A percentile compares a stretch with the other conserved stretches of the same genome.
Conservation (phyloP, 2,113 vertebrate species). For the Oplegnathus fasciatus region DNA sequence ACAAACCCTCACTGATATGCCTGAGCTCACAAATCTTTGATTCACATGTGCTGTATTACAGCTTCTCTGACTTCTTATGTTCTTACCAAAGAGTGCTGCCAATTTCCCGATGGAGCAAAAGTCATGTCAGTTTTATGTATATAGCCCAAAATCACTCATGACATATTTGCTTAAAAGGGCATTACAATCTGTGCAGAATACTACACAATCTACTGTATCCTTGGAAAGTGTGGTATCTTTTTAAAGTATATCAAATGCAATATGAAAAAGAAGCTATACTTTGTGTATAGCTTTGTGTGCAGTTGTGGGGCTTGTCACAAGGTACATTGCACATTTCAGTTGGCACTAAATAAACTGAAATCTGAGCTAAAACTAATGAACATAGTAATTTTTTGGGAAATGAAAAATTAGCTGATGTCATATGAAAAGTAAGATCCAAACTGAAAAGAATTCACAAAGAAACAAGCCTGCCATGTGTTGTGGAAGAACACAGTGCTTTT, state of each 20-base stretch:
- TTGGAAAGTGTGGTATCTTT: neutral
- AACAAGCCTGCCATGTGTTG: neutral
- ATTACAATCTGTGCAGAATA: neutral
- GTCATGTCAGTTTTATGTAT: neutral
- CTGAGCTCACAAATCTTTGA: conserved; percentile 5
- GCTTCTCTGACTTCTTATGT: neutral
- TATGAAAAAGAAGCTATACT: neutral
- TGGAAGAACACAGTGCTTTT: neutral
- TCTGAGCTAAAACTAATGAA: neutral
- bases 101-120: neutral
- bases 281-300: neutral
- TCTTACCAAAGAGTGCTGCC: neutral
- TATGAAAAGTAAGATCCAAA: neutral
- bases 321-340: neutral
- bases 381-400: neutral
- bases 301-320: neutral
- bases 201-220: neutral
- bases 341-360: neutral
- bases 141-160: neutral
- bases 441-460: neutral
- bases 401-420: neutral
- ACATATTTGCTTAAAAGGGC: neutral
- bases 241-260: neutral
- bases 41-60: neutral
- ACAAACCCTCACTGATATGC: neutral